These are phyloP conservation scores for Ctenosaura bakeri DNA, from an alignment of 2,797 vertebrate genomes.

Conservation along the genomic window DNA sequence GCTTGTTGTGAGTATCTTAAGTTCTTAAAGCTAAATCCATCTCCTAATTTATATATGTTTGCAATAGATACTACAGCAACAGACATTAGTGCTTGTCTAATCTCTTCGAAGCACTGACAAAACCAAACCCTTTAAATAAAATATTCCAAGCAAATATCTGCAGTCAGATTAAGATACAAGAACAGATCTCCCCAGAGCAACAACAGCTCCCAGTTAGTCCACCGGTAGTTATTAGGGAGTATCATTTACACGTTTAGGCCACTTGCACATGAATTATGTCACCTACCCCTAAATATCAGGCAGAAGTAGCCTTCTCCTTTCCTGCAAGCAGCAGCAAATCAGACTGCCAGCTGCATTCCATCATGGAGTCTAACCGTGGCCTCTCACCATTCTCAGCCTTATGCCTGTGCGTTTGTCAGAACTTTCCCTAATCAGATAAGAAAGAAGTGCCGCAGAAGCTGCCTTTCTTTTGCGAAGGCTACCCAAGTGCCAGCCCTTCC, in stretches of 20 bases:
- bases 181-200: background rate
- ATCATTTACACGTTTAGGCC: background rate
- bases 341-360: background rate
- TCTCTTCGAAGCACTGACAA: background rate
- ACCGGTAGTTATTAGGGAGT: background rate
- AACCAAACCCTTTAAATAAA: background rate
- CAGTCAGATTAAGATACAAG: background rate
- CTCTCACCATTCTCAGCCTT: background rate
- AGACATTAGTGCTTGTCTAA: background rate
- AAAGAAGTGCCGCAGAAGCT: background rate
- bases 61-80: background rate
- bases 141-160: background rate
- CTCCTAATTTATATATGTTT: background rate
- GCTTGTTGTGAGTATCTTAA: background rate
- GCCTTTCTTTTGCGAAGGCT: background rate
- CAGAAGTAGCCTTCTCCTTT: background rate
- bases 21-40: background rate
- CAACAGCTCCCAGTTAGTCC: background rate
- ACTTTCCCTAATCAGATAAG: background rate
- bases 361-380: too few relatives aligned
- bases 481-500: background rate
- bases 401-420: background rate
- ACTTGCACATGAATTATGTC: background rate
- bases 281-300: background rate
- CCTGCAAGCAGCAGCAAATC: background rate